phyloP scores from a whole-genome alignment of 2,888 invertebrate species.

The Morpho deidamia region DNA sequence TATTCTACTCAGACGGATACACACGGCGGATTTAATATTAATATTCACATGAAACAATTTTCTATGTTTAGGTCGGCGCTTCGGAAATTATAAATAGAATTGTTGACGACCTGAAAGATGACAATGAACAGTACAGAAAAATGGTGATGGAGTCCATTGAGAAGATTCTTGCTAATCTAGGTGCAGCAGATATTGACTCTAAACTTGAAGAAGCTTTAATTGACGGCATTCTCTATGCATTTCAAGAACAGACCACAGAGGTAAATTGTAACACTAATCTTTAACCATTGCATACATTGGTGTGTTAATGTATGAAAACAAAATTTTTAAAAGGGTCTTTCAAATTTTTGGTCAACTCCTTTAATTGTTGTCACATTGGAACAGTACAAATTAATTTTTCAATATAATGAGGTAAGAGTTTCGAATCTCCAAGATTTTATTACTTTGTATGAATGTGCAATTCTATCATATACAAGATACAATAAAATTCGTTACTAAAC shows the following conservation, averaged over 20 bases:
- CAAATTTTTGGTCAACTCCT: too few species aligned
- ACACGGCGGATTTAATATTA: too few species aligned
- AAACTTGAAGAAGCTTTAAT: constrained; percentile 98
- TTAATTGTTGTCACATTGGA: too few species aligned
- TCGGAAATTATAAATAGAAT: constrained; percentile 99
- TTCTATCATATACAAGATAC: too few species aligned
- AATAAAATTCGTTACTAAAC: too few species aligned
- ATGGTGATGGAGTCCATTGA: constrained; percentile 99
- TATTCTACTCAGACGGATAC: too few species aligned
- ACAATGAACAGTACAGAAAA: constrained; percentile 99
- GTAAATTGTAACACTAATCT: constrained; percentile 48
- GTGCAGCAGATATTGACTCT: constrained; percentile 98
- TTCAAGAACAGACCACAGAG: constrained; percentile 99
- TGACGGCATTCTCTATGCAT: constrained; percentile 99
- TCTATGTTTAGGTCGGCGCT: constrained; percentile 86
- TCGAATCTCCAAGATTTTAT: too few species aligned
- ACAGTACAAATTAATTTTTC: too few species aligned
- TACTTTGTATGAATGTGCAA: too few species aligned
- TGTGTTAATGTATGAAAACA: background rate
- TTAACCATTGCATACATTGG: too few species aligned
- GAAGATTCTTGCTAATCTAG: constrained; percentile 98
- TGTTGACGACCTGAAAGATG: constrained; percentile 99
- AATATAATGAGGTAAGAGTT: too few species aligned
- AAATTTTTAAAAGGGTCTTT: too few species aligned
- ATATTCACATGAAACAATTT: background rate